phyloP scores from a whole-genome alignment of 2,888 invertebrate species.

The Rhagonycha fulva region DNA sequence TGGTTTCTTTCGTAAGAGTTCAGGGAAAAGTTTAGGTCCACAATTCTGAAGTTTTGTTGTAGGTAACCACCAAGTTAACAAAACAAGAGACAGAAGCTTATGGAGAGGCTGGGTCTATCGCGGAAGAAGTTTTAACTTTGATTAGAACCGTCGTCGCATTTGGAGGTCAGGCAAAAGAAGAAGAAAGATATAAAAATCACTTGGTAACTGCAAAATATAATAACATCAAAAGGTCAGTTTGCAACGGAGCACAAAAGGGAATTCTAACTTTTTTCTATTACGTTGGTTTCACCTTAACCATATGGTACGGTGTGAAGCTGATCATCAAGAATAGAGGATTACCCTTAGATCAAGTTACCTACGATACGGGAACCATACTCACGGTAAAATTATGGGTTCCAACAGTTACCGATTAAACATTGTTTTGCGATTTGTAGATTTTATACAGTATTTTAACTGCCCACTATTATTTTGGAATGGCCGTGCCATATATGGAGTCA shows the following conservation, averaged over 20 bases:
- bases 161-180: too few species aligned
- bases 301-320: background rate
- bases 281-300: background rate
- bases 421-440: background rate
- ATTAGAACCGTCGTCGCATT: too few species aligned
- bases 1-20: too few species aligned
- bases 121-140: too few species aligned
- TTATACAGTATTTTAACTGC: background rate
- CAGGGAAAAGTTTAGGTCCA: too few species aligned
- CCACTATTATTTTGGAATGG: background rate
- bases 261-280: background rate
- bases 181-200: too few species aligned
- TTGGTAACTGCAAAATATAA: background rate
- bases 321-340: constrained; percentile 49
- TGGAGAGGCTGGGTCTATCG: too few species aligned
- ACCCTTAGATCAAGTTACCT: too few species aligned
- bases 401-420: background rate
- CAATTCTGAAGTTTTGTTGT: too few species aligned
- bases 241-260: background rate
- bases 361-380: constrained; percentile 69
- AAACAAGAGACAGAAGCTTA: too few species aligned
- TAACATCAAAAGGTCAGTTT: background rate
- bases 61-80: too few species aligned
- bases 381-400: constrained; percentile 61
- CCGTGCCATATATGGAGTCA: background rate